A percentile compares a stretch with the other conserved stretches of the same genome.
These are phyloP conservation scores for Catharus ustulatus DNA, from an alignment of 2,797 vertebrate species.

Conservation along the genomic window DNA sequence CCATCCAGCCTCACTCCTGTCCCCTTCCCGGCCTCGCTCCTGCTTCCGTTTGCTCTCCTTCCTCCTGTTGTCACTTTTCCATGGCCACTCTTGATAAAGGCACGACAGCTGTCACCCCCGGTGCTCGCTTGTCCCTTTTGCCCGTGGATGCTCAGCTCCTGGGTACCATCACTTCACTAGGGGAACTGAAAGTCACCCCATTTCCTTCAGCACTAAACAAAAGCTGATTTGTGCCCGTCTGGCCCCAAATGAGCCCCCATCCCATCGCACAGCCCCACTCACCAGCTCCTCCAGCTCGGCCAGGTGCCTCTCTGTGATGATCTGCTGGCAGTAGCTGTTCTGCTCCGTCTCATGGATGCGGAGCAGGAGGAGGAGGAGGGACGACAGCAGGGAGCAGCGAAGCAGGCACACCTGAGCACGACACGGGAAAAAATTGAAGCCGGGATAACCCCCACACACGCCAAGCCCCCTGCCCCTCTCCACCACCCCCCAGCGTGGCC, in stretches of 20 bases:
- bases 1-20: background rate
- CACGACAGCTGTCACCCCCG: accelerated
- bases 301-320: constrained; percentile 70
- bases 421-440: background rate
- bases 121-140: background rate
- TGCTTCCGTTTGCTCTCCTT: background rate
- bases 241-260: accelerated
- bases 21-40: background rate
- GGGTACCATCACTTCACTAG: background rate
- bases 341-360: constrained; percentile 48
- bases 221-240: background rate
- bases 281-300: constrained; percentile 72
- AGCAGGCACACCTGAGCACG: constrained; percentile 68
- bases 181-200: background rate
- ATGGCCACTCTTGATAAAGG: background rate
- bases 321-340: constrained; percentile 67
- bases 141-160: background rate
- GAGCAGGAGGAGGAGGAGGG: constrained; percentile 66
- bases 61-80: background rate
- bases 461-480: background rate
- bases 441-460: background rate
- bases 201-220: background rate
- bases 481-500: background rate
- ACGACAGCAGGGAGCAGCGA: constrained; percentile 36
- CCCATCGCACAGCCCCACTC: background rate